Evolutionary conservation across 2,888 invertebrate species (phyloP).

Genomic region (Trachelus tabidus): DNA sequence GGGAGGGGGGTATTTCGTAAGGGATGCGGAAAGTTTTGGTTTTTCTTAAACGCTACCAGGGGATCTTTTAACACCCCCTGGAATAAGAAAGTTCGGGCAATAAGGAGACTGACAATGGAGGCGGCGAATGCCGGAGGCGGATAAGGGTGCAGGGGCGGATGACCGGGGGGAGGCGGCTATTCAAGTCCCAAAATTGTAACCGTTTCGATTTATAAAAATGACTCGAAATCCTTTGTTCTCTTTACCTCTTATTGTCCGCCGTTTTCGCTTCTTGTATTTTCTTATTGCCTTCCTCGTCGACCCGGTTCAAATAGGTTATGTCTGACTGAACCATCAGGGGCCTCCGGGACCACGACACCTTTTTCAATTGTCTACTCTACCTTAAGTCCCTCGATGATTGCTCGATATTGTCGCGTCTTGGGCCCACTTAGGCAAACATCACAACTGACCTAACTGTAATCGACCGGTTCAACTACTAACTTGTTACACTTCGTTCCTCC

Average conservation of each 20-base stretch:
- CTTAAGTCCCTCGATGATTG: conserved; percentile 31
- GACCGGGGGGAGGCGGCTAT: neutral
- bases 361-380: neutral
- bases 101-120: neutral
- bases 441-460: neutral
- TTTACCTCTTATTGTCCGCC: neutral
- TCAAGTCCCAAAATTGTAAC: neutral
- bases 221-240: neutral
- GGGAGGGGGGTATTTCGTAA: neutral
- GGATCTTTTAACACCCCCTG: neutral
- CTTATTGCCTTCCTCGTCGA: neutral
- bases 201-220: neutral
- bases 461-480: neutral
- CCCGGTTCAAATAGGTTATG: neutral
- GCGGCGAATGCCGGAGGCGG: neutral
- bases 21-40: neutral
- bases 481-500: neutral
- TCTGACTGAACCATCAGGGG: neutral
- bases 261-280: neutral
- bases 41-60: neutral
- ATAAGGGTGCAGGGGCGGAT: neutral
- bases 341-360: neutral
- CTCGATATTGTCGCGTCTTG: conserved; percentile 34
- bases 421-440: neutral
- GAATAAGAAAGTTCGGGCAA: neutral